Conservation (phyloP, 2,888 invertebrate species). For the Pasiphila rectangulata region DNA sequence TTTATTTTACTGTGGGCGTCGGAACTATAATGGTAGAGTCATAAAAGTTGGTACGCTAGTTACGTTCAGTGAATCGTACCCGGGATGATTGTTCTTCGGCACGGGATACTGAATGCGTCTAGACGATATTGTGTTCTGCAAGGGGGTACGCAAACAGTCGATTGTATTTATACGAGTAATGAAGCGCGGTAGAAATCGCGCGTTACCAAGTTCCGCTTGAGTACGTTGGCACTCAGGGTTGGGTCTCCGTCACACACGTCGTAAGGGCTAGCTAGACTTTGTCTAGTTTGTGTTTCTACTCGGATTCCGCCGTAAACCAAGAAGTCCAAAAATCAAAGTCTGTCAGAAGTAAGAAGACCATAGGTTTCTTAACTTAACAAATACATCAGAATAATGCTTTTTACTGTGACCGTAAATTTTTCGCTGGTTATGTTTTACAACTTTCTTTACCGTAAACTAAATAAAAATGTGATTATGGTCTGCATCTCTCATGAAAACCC, state of each 20-base stretch:
- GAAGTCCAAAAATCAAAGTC: background rate
- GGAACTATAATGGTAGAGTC: constrained; percentile 24
- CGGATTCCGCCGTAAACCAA: too few relatives aligned
- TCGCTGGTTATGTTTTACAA: constrained; percentile 4
- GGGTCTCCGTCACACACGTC: background rate
- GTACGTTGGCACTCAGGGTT: constrained; percentile 5
- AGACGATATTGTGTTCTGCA: constrained; percentile 54
- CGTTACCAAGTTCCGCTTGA: constrained; percentile 17
- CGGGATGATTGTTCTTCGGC: constrained; percentile 32
- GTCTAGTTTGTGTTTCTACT: too few relatives aligned
- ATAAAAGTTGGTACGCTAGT: constrained; percentile 30
- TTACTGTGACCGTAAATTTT: constrained; percentile 6
- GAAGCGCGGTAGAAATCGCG: constrained; percentile 29
- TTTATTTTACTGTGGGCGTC: constrained; percentile 27
- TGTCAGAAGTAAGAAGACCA: too few relatives aligned
- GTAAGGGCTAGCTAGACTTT: too few relatives aligned
- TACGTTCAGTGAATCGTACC: constrained; percentile 30
- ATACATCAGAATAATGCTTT: background rate
- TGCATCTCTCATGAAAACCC: too few relatives aligned
- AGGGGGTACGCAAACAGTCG: constrained; percentile 34
- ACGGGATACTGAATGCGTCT: constrained; percentile 52
- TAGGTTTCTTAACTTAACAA: too few relatives aligned
- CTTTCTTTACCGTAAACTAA: constrained; percentile 4
- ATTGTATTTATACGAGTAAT: constrained; percentile 39
- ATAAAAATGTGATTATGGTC: constrained; percentile 5